A percentile compares a stretch with the other conserved stretches of the same genome.
phyloP scores from a whole-genome alignment of 2,797 vertebrate species.

The Siniperca undulata region DNA sequence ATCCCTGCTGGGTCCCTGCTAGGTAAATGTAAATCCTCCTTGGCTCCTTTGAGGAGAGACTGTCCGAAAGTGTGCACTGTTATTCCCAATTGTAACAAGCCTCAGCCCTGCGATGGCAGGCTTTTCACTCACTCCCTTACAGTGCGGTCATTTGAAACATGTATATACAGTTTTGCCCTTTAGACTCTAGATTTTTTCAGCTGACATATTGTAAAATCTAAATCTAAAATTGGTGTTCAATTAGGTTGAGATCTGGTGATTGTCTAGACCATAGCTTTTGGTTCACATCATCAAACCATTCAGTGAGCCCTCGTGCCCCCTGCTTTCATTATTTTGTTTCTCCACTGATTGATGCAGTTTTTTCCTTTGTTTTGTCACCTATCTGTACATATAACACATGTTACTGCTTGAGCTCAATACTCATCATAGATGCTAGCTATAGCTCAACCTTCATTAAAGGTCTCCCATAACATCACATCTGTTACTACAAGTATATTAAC shows the following conservation, averaged over 20 bases:
- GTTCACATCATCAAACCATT: not conserved
- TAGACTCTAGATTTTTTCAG: not conserved
- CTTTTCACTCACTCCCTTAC: not conserved
- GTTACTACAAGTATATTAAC: not conserved
- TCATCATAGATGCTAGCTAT: not conserved
- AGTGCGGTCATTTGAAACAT: not conserved
- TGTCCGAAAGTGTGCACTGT: not conserved
- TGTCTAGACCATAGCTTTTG: not conserved
- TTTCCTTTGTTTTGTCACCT: not conserved
- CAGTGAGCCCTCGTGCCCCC: not conserved
- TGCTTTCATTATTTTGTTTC: conserved; percentile 7
- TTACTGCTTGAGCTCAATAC: not conserved
- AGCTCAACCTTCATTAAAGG: not conserved
- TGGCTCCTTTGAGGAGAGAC: not conserved
- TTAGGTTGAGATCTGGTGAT: not conserved
- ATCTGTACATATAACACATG: not conserved
- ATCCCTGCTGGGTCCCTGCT: too few relatives aligned
- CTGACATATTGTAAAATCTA: not conserved
- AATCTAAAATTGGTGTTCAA: not conserved
- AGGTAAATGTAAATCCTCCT: not conserved
- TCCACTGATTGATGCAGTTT: conserved; percentile 11
- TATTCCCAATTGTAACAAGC: not conserved
- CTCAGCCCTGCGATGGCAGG: not conserved
- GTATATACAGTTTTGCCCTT: not conserved
- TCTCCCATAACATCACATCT: not conserved